These are phyloP conservation scores for Mizuhopecten yessoensis DNA, from an alignment of 1,140 invertebrate genomes.

Conservation along the genomic window DNA sequence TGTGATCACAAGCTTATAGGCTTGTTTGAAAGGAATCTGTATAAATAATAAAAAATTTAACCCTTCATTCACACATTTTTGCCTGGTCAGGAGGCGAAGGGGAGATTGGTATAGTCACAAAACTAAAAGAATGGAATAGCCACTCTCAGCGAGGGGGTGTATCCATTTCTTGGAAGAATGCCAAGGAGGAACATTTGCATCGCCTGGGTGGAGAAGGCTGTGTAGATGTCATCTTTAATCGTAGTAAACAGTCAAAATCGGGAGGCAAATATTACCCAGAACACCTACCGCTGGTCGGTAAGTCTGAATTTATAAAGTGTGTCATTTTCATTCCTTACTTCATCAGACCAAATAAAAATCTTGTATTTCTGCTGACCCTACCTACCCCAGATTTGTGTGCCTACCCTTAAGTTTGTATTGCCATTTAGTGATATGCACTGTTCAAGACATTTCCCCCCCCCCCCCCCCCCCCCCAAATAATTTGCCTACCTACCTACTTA, in stretches of 20 bases:
- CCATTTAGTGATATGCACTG: no score
- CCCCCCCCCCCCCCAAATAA: no score
- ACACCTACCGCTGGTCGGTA: slow-evolving; percentile 87
- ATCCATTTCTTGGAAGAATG: slow-evolving; percentile 90
- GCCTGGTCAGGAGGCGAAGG: slow-evolving; percentile 84
- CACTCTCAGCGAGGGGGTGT: slow-evolving; percentile 92
- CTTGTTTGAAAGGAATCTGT: no score
- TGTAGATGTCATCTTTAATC: slow-evolving; percentile 89
- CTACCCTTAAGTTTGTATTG: no score
- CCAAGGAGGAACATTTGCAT: slow-evolving; percentile 83
- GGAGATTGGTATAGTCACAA: slow-evolving; percentile 90
- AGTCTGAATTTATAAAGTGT: not conserved
- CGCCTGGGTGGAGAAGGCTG: slow-evolving; percentile 92
- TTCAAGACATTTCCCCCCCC: no score
- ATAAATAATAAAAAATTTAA: no score
- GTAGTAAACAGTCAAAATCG: slow-evolving; percentile 87
- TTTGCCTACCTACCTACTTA: no score
- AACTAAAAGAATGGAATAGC: slow-evolving; percentile 95
- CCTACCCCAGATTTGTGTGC: no score
- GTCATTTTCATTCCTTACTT: not conserved
- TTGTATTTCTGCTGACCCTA: no score
- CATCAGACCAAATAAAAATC: no score
- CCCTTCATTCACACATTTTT: not conserved
- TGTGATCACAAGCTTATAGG: no score
- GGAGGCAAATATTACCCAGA: slow-evolving; percentile 91